phyloP scores from a whole-genome alignment of 2,888 invertebrate genomes.

The Cabera pusaria region DNA sequence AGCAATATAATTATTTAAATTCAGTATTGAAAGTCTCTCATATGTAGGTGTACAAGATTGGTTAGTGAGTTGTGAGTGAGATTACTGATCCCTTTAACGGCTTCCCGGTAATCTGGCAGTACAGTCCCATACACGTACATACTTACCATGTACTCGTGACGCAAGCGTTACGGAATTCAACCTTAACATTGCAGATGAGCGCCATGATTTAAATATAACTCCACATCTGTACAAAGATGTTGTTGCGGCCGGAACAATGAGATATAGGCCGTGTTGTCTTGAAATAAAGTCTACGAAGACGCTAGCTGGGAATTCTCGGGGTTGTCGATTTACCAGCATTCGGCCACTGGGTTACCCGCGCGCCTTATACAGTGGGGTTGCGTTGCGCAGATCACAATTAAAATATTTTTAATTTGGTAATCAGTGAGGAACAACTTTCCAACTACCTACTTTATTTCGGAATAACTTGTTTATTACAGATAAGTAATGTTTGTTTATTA shows the following conservation, averaged over 20 bases:
- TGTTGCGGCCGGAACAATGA: slow-evolving; percentile 44
- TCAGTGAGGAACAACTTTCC: slow-evolving; percentile 39
- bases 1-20: too few relatives aligned
- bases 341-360: slow-evolving; percentile 53
- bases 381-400: slow-evolving; percentile 37
- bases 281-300: slow-evolving; percentile 18
- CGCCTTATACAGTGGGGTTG: slow-evolving; percentile 41
- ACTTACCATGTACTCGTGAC: slow-evolving; percentile 50
- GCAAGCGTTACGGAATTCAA: slow-evolving; percentile 73
- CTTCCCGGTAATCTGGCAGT: slow-evolving; percentile 15
- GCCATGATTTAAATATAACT: slow-evolving; percentile 76
- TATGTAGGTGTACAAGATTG: too few relatives aligned
- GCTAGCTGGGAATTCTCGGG: slow-evolving; percentile 20
- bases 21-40: too few relatives aligned
- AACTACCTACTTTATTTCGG: slow-evolving; percentile 18
- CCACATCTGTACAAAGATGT: slow-evolving; percentile 53
- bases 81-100: too few relatives aligned
- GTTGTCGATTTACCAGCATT: slow-evolving; percentile 38
- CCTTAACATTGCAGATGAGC: slow-evolving; percentile 79
- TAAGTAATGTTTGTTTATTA: too few relatives aligned
- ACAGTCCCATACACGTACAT: slow-evolving; percentile 44
- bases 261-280: slow-evolving; percentile 31
- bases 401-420: slow-evolving; percentile 38
- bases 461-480: slow-evolving; percentile 5
- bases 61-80: too few relatives aligned